phyloP scores from a whole-genome alignment of 2,113 vertebrate species.

The Arizona elegans region DNA sequence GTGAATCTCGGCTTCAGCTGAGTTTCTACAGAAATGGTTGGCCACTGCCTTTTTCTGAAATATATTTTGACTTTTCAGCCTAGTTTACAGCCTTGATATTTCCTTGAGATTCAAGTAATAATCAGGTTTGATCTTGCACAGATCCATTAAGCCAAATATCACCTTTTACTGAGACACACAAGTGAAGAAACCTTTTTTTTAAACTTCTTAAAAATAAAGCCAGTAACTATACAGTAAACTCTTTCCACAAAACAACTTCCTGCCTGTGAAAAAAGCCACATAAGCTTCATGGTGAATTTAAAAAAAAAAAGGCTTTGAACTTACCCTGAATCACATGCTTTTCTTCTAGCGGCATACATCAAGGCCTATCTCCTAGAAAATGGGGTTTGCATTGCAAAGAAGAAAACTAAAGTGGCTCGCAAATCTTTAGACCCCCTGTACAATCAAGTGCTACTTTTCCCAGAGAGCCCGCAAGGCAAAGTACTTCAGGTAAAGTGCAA shows the following conservation, averaged over 20 bases:
- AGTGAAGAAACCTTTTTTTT: not conserved
- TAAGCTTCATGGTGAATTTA: not conserved
- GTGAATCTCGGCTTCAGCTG: not conserved
- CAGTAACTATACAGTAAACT: not conserved
- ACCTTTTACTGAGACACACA: not conserved
- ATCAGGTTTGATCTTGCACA: not conserved
- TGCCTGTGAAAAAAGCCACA: not conserved
- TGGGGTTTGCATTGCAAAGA: constrained; percentile 91
- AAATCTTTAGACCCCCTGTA: constrained; percentile 96
- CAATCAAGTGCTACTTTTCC: constrained; percentile 96
- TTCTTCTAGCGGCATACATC: constrained; percentile 89
- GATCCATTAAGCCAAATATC: not conserved
- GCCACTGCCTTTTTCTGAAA: not conserved
- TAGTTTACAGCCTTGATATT: not conserved
- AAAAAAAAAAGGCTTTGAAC: not conserved
- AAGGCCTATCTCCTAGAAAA: constrained; percentile 98
- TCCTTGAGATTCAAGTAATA: not conserved
- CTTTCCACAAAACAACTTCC: not conserved
- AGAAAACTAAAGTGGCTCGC: constrained; percentile 96
- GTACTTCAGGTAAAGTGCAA: constrained; percentile 87
- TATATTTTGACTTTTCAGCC: not conserved
- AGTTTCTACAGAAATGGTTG: not conserved
- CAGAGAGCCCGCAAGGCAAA: constrained; percentile 94
- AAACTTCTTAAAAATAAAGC: not conserved
- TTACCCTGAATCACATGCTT: constrained; percentile 4